Base-by-base conservation (phyloP, 2,113 vertebrate species). In the Stictonetta naevosa region DNA sequence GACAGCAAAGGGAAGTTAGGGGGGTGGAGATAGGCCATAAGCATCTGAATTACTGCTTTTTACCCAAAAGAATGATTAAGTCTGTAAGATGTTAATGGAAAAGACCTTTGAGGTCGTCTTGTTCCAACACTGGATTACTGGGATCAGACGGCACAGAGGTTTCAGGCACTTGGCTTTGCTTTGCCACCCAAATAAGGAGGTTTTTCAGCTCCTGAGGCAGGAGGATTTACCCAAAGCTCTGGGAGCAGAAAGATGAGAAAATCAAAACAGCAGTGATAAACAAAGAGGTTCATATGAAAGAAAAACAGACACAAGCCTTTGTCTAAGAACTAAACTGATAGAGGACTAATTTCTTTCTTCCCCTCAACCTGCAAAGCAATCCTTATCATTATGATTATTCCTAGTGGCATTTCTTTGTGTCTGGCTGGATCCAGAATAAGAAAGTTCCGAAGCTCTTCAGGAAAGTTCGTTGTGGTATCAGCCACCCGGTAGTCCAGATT, bases 111-210 rank as follows among this genome's bases (percentile, higher is more conserved):
- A 91, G 71, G 67, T 89, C 40, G 46, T 79, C 50, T 60, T 83
- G 26, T 58, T 94, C 58, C 93, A 77, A 2, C 22, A 10, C 4
- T 8, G 71, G 77, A 79, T 95, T 95, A 83, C 12, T 34, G 4
- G 83, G 66, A 94, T 95, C 40, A 83, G 91, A 84, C 91, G 36
- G n/a, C 91, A 36, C 1, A 0, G 80, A 86, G 64, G 68, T 83
- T 73, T 94, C 58, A 58, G 69, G 40, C 10, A 12, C 56, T 90
- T 73, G 86, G 64, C 90, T 92, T 83, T n/a, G 44, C 69, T 89
- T 93, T 92, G 62, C 48, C 64, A 84, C 86, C 36, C 81, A 84
- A 86, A 91, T 69, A 77, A 92, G 93, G 85, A 76, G 42, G 6
- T 75, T 88, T 69, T 87, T 64, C 73, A 68, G 73, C 64, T 92